A percentile compares a stretch with the other conserved stretches of the same genome.
These are phyloP conservation scores for Apodemus speciosus DNA, from an alignment of 2,113 vertebrate species.

Conservation along the genomic window DNA sequence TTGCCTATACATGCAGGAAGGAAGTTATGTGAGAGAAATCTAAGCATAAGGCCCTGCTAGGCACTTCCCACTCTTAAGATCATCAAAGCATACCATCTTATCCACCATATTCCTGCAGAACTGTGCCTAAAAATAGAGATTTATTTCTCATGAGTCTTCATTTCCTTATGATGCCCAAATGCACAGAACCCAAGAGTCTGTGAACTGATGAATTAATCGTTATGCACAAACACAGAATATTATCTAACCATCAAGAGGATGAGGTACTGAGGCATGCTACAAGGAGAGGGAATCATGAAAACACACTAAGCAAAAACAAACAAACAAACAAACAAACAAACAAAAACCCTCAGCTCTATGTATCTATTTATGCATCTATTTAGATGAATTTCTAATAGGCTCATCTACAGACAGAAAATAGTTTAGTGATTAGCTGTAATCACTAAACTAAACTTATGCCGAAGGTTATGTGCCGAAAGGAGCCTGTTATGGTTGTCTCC, in stretches of 20 bases:
- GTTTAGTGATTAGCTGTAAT: not conserved
- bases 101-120: not conserved
- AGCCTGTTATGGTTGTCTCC: too few relatives aligned
- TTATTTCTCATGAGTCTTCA: not conserved
- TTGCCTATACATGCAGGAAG: not conserved
- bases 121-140: not conserved
- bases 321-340: too few relatives aligned
- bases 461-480: too few relatives aligned
- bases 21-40: not conserved
- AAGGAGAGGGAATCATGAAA: not conserved
- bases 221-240: not conserved
- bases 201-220: not conserved
- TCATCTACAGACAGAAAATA: not conserved
- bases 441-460: too few relatives aligned
- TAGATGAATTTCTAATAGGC: not conserved
- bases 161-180: not conserved
- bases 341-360: too few relatives aligned
- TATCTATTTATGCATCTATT: not conserved
- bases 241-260: not conserved
- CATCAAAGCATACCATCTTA: not conserved
- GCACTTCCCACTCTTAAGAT: not conserved
- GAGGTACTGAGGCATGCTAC: not conserved
- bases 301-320: not conserved
- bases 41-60: not conserved
- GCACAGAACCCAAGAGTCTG: not conserved